Evolutionary conservation across 2,888 invertebrate species (phyloP), one percentile per base, ranked within the genome.

Genomic region (Choreutis nemorana): DNA sequence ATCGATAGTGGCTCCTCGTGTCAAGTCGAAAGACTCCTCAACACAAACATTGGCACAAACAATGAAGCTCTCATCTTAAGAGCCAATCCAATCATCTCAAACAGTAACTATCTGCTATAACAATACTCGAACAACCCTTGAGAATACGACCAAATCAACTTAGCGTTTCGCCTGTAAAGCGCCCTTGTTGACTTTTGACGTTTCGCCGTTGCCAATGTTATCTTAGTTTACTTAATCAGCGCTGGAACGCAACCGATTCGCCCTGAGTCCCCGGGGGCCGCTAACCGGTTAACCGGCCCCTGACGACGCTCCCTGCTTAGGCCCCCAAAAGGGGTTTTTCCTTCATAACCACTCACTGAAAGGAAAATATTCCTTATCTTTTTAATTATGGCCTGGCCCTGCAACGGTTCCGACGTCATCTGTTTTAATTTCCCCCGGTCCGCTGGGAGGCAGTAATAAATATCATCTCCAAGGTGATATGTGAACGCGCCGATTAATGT

Each of bases 141-240:
- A 72, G 72, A 65, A 63, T 64, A 60, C 58, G 52, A 48, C 60
- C 61, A 62, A 73, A 75, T 75, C 73, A 71, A 72, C 72, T 72
- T 68, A 71, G 55, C 68, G 59, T 71, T 65, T 61, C 65, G 56
- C 56, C 57, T 55, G 38, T 37, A 44, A 37, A 41, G 40, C 51
- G 59, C 75, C 73, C 77, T 63, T 78, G 77, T 78, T 78, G 77
- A 78, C 77, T 78, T 68, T 72, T 65, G 67, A 66, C 73, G 70
- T 67, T 29, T 16, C 57, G 55, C 62, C 59, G 68, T 67, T 56
- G 61, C 52, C 67, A 62, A 61, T 68, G 67, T 71, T 78, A 77
- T 78, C 77, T 75, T 67, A 72, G 77, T 77, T 77, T 75, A 75
- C 77, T 77, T 78, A 77, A 78, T 78, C 77, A 78, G 72, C 58